Conservation (phyloP, 2,113 vertebrate genomes). For the Varanus salvator region DNA sequence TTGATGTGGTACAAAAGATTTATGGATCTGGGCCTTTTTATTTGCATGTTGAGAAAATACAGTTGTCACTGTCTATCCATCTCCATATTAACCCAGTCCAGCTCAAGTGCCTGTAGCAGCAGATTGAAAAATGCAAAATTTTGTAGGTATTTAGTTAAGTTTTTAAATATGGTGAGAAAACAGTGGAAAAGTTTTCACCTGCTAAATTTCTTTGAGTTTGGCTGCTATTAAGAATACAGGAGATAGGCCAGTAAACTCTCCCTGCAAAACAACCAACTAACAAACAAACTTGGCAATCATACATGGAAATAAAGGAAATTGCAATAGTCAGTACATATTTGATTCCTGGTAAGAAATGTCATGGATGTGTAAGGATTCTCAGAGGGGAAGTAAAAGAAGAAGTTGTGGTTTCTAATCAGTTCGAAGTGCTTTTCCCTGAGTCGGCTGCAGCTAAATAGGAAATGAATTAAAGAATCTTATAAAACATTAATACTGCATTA, state of each 20-base stretch:
- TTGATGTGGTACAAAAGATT: neutral
- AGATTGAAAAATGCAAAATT: neutral
- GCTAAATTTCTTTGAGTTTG: neutral
- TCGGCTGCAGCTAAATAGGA: constrained; percentile 31
- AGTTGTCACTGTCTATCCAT: neutral
- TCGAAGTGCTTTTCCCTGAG: neutral
- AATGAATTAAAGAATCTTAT: neutral
- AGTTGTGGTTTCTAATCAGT: constrained; percentile 19
- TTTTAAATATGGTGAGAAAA: neutral
- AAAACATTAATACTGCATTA: neutral
- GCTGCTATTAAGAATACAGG: neutral
- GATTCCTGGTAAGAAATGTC: constrained; percentile 16
- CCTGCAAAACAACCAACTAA: neutral
- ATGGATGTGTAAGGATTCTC: constrained; percentile 20
- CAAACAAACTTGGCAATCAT: neutral
- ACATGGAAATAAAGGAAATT: neutral
- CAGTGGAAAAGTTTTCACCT: neutral
- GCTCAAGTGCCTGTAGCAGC: neutral
- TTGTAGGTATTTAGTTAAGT: neutral
- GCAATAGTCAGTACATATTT: neutral
- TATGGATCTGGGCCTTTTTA: neutral
- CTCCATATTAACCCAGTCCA: too few relatives aligned
- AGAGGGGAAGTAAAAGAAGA: constrained; percentile 17
- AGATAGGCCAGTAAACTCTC: neutral
- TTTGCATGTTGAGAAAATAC: neutral